phyloP scores from a whole-genome alignment of 2,113 vertebrate species.

The Meleagris gallopavo region DNA sequence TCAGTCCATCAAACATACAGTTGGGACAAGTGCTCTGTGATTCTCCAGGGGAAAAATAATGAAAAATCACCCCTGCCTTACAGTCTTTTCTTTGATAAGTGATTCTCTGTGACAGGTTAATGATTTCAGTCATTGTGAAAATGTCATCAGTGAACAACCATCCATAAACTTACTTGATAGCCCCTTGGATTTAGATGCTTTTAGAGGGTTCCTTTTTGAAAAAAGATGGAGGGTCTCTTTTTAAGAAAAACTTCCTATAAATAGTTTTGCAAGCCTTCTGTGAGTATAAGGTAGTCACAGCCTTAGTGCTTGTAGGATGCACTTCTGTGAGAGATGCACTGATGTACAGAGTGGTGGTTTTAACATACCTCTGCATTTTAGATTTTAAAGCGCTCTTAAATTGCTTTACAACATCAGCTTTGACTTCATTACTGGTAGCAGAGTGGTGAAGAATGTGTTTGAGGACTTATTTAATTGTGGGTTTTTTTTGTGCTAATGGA shows the following conservation, averaged over 20 bases:
- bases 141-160: not conserved
- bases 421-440: not conserved
- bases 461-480: not conserved
- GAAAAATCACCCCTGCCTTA: not conserved
- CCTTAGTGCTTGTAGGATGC: not conserved
- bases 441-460: not conserved
- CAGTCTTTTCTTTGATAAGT: not conserved
- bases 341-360: not conserved
- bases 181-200: not conserved
- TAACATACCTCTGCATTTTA: not conserved
- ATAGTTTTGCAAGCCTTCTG: not conserved
- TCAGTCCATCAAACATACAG: not conserved
- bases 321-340: not conserved
- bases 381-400: not conserved
- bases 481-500: not conserved
- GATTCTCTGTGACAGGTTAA: not conserved
- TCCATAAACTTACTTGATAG: not conserved
- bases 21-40: not conserved
- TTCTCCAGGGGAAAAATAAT: not conserved
- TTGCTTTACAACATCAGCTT: not conserved
- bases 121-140: not conserved
- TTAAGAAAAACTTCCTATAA: not conserved
- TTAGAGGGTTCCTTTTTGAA: not conserved
- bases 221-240: not conserved
- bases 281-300: fast-evolving